Conservation (phyloP, 37 sponge, comb jelly and placozoan genomes). For the Aplysina aerophoba region DNA sequence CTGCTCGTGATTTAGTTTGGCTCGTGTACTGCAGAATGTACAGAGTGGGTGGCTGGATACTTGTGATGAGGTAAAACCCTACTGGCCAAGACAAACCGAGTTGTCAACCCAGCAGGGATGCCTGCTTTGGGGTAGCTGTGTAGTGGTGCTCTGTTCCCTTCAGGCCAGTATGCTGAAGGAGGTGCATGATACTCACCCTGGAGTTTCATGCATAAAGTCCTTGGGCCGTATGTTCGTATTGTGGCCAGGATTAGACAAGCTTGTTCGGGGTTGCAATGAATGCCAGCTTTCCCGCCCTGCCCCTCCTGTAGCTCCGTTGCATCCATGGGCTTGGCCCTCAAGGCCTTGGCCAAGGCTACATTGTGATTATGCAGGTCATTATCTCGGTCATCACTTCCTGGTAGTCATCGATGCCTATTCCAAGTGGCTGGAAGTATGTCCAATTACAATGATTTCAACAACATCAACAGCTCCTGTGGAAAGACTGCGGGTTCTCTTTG, state of each 20-base stretch:
- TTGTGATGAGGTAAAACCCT: not conserved
- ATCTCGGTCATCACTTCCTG: not conserved
- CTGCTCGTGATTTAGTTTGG: not conserved
- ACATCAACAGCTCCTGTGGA: no score
- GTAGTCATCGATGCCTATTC: not conserved
- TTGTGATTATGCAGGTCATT: conserved; percentile 14
- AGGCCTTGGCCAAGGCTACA: conserved; percentile 9
- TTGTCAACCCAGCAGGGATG: conserved; percentile 22
- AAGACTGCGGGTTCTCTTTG: conserved; percentile 31
- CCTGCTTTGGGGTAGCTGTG: conserved; percentile 13
- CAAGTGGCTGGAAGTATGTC: not conserved
- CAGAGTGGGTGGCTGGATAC: not conserved
- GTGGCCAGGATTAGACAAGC: conserved; percentile 38
- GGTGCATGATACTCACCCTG: conserved; percentile 15
- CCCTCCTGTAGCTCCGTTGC: conserved; percentile 18
- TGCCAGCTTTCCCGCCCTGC: conserved; percentile 22
- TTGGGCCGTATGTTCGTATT: conserved; percentile 7
- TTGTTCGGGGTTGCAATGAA: not conserved
- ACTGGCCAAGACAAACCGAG: no score
- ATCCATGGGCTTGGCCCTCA: conserved; percentile 32
- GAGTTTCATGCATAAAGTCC: conserved; percentile 20
- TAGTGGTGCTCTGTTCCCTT: not conserved
- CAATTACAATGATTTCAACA: no score
- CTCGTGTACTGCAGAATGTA: not conserved
- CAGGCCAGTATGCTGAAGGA: not conserved